These are phyloP conservation scores for Perdita meconis DNA, from an alignment of 2,888 invertebrate genomes.

Conservation along the genomic window DNA sequence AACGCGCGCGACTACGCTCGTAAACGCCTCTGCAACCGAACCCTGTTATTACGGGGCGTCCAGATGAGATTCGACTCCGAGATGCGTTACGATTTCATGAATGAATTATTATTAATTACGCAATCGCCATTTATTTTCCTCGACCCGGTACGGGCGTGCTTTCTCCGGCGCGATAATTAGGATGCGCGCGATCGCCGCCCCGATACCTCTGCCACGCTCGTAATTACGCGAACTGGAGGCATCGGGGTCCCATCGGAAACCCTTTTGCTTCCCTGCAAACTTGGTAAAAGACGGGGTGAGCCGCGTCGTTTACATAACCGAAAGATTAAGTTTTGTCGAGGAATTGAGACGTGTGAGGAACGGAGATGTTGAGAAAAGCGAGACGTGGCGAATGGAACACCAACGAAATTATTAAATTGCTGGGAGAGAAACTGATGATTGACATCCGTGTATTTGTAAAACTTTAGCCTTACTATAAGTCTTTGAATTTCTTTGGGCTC, in stretches of 20 bases:
- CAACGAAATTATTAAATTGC: too few relatives aligned
- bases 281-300: slow-evolving; percentile 4
- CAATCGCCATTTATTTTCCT: slow-evolving; percentile 56
- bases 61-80: slow-evolving; percentile 6
- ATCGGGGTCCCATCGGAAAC: background rate
- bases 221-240: slow-evolving; percentile 53
- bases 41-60: slow-evolving; percentile 20
- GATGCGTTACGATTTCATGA: slow-evolving; percentile 36
- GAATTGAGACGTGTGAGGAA: background rate
- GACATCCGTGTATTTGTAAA: too few relatives aligned
- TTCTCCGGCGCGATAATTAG: slow-evolving; percentile 67
- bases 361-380: too few relatives aligned
- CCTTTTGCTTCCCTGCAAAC: background rate
- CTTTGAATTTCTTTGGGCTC: too few relatives aligned
- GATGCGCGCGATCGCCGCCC: slow-evolving; percentile 38
- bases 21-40: slow-evolving; percentile 10
- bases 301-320: slow-evolving; percentile 2
- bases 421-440: too few relatives aligned
- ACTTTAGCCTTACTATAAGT: too few relatives aligned
- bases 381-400: too few relatives aligned
- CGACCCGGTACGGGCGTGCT: slow-evolving; percentile 43
- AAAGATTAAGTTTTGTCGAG: background rate
- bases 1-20: background rate
- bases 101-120: slow-evolving; percentile 62
- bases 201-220: slow-evolving; percentile 33